Conservation (phyloP, 1,140 invertebrate species). For the Araneus ventricosus region DNA sequence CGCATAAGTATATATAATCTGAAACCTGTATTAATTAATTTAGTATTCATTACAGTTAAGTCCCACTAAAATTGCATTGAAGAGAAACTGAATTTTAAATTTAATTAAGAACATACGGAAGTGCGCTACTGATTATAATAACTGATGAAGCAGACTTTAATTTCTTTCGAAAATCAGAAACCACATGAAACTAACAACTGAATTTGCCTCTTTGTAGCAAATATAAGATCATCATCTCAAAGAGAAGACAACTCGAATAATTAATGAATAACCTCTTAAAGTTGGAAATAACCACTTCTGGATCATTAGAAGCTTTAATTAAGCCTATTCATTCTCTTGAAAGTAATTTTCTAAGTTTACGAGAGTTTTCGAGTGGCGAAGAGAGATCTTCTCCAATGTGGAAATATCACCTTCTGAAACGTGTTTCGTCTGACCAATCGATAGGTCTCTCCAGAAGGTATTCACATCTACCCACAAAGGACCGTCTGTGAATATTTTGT, state of each 20-base stretch:
- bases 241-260: background rate
- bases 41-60: too few species aligned
- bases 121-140: too few species aligned
- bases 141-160: too few species aligned
- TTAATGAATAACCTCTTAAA: background rate
- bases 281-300: background rate
- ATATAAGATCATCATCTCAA: too few species aligned
- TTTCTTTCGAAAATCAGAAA: too few species aligned
- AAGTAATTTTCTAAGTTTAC: background rate
- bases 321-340: background rate
- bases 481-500: background rate
- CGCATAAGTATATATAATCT: too few species aligned
- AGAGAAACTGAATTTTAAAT: too few species aligned
- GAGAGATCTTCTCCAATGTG: background rate
- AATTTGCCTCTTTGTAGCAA: too few species aligned
- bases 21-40: too few species aligned
- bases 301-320: background rate
- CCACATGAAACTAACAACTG: too few species aligned
- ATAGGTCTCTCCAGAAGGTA: background rate
- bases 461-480: constrained; percentile 5
- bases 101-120: too few species aligned
- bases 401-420: background rate
- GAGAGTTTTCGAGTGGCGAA: background rate
- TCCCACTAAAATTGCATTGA: too few species aligned
- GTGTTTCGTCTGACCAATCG: background rate